Conservation (phyloP, 1,140 invertebrate genomes). For the Drosophila takahashii region DNA sequence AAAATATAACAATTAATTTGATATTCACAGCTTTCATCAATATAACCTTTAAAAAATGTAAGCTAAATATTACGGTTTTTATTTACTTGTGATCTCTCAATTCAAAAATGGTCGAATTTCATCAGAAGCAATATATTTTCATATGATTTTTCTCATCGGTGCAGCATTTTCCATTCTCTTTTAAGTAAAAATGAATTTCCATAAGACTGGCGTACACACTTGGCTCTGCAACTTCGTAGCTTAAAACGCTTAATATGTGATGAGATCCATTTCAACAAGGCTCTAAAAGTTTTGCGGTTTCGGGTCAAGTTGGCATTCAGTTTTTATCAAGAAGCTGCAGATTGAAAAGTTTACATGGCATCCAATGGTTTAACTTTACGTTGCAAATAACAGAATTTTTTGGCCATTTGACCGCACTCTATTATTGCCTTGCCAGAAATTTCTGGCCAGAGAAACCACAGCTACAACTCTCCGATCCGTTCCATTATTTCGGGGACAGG, state of each 20-base stretch:
- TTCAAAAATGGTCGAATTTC: too few relatives aligned
- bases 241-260: constrained; percentile 41
- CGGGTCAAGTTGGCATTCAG: constrained; percentile 25
- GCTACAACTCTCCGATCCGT: constrained; percentile 14
- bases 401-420: constrained; percentile 20
- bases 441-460: constrained; percentile 1
- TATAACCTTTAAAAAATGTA: too few relatives aligned
- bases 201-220: constrained; percentile 38
- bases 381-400: neutral
- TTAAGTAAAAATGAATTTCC: constrained; percentile 67
- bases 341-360: constrained; percentile 12
- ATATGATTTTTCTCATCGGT: too few relatives aligned
- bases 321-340: constrained; percentile 31
- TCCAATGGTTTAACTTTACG: neutral
- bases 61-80: too few relatives aligned
- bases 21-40: too few relatives aligned
- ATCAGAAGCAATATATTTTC: too few relatives aligned
- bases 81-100: too few relatives aligned
- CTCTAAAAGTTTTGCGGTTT: constrained; percentile 33
- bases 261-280: constrained; percentile 32
- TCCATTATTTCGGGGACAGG: constrained; percentile 1
- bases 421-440: constrained; percentile 17
- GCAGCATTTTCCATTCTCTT: constrained; percentile 52
- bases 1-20: too few relatives aligned
- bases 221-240: constrained; percentile 26